phyloP scores from a whole-genome alignment of 2,797 vertebrate genomes.

The Phalloptychus januarius region DNA sequence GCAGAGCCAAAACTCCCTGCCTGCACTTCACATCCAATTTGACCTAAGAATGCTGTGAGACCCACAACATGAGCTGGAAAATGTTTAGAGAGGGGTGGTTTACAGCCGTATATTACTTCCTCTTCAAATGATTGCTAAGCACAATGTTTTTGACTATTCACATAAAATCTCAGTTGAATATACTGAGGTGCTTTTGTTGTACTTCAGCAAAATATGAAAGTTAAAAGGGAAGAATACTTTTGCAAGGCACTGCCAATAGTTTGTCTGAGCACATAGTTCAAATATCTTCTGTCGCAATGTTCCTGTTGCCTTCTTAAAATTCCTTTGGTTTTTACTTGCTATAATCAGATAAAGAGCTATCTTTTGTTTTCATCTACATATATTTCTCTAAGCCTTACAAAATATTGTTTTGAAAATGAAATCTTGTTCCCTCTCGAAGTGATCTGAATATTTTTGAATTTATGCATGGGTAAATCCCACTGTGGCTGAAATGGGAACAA shows the following conservation, averaged over 20 bases:
- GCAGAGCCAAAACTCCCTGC: too few relatives aligned
- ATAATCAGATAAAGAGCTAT: conserved; percentile 51
- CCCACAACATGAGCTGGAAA: neutral
- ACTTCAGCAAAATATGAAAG: neutral
- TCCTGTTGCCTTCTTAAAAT: conserved; percentile 38
- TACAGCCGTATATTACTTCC: neutral
- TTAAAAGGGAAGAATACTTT: neutral
- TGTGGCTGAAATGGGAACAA: conserved; percentile 23
- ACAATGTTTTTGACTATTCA: neutral
- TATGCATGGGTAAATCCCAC: conserved; percentile 28
- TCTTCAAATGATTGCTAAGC: too few relatives aligned
- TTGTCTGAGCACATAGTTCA: conserved; percentile 24
- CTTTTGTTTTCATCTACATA: conserved; percentile 43
- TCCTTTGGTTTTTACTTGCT: conserved; percentile 33
- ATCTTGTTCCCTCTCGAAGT: conserved; percentile 46
- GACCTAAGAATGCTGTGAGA: too few relatives aligned
- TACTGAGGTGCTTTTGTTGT: neutral
- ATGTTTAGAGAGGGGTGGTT: neutral
- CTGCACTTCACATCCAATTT: too few relatives aligned
- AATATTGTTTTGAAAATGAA: conserved; percentile 57
- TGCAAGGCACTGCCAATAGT: conserved; percentile 16
- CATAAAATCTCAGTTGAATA: neutral
- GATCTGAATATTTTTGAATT: conserved; percentile 54
- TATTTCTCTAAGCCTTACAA: conserved; percentile 33
- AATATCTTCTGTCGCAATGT: conserved; percentile 23